Evolutionary conservation across 2,113 vertebrate genomes (phyloP).

Genomic region (Sakesphorus luctuosus): DNA sequence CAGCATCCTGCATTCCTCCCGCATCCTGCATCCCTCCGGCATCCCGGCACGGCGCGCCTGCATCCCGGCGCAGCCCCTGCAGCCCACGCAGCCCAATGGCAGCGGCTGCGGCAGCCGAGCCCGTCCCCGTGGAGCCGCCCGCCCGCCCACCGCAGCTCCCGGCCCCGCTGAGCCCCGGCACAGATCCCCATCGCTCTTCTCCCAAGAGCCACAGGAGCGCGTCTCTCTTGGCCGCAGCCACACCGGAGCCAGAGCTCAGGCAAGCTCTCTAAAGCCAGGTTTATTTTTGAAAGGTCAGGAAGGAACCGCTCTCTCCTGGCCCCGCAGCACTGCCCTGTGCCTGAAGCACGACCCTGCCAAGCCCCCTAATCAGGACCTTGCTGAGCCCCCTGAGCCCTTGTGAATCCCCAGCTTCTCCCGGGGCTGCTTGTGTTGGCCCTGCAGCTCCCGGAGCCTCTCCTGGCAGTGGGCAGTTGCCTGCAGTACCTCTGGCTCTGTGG

Average conservation of each 20-base stretch:
- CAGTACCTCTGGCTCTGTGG: neutral
- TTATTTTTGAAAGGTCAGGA: neutral
- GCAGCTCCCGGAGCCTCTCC: neutral
- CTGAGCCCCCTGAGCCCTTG: neutral
- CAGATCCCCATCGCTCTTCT: neutral
- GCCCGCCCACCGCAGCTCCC: neutral
- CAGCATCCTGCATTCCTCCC: neutral
- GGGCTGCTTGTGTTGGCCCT: neutral
- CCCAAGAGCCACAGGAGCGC: neutral
- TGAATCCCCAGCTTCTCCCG: accelerated
- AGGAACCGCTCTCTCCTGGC: neutral
- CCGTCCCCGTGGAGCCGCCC: slow-evolving; percentile 4
- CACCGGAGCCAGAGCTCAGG: neutral
- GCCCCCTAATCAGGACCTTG: neutral
- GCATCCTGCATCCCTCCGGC: neutral
- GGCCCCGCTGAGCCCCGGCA: neutral
- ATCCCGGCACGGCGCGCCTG: neutral
- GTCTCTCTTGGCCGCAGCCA: neutral
- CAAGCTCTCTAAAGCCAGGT: neutral
- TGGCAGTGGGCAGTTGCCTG: neutral
- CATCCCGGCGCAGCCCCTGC: slow-evolving; percentile 52
- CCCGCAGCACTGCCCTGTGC: accelerated
- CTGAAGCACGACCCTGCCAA: neutral
- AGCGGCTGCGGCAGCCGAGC: slow-evolving; percentile 50
- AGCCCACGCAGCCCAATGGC: slow-evolving; percentile 61